These are phyloP conservation scores for Acanthopagrus latus DNA, from an alignment of 2,797 vertebrate species.

Conservation along the genomic window DNA sequence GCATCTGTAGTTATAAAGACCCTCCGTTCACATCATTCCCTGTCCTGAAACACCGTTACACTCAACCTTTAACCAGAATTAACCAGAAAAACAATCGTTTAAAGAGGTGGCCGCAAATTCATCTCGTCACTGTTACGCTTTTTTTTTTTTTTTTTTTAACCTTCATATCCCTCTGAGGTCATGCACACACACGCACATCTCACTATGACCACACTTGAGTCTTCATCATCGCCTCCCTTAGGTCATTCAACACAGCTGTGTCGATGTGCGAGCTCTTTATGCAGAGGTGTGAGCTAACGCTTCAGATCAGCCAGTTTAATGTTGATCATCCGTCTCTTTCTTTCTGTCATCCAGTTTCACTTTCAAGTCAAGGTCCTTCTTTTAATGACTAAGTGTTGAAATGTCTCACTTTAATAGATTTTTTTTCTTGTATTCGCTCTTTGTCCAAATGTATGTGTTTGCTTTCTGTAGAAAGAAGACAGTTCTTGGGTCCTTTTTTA, in stretches of 20 bases:
- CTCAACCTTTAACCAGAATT: slow-evolving; percentile 32
- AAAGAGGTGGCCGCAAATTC: slow-evolving; percentile 13
- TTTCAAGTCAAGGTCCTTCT: not conserved
- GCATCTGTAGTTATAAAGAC: not conserved
- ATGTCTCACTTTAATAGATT: not conserved
- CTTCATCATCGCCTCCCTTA: slow-evolving; percentile 51
- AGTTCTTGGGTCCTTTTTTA: not conserved
- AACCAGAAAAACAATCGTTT: slow-evolving; percentile 37
- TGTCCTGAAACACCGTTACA: not conserved
- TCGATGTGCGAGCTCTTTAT: slow-evolving; percentile 43
- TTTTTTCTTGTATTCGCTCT: not conserved
- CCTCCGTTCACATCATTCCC: not conserved
- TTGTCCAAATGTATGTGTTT: not conserved
- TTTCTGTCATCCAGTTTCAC: not conserved
- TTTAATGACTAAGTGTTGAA: not conserved
- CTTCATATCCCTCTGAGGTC: slow-evolving; percentile 12
- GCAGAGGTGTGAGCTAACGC: slow-evolving; percentile 65
- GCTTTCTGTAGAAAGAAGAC: not conserved
- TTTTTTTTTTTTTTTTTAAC: not conserved
- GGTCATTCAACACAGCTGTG: slow-evolving; percentile 60
- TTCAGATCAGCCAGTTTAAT: slow-evolving; percentile 35
- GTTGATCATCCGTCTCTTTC: slow-evolving; percentile 28
- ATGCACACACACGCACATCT: not conserved
- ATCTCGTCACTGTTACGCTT: not conserved
- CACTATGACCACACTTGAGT: slow-evolving; percentile 19